Evolutionary conservation across 1,140 invertebrate species (phyloP), one percentile per base, ranked within the genome.

Genomic region (Wasmannia auropunctata): DNA sequence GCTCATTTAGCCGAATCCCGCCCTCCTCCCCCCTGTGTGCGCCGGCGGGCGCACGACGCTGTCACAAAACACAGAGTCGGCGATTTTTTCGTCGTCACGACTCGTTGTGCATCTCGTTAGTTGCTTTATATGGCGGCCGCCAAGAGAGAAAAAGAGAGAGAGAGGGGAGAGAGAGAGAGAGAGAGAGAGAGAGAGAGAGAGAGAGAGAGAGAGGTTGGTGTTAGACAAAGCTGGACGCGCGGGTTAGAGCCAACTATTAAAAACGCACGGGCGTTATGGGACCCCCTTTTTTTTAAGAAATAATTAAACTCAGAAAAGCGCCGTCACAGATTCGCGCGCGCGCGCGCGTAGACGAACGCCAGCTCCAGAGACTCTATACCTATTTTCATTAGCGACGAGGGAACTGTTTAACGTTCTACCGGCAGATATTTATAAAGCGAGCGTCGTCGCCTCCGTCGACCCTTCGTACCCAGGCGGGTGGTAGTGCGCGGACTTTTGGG

Each of bases 351-450:
- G 62, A 43, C 54, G 76, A 60, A 56, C 46, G 37, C 58, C 74
- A 70, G 74, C 86, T 81, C 75, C 80, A 81, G 72, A 81, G 72
- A 58, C 70, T 86, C 74, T 70, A 72, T 85, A 88, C 63, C 81
- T 91, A 90, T 90, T 93, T 92, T 92, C 88, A 91, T 92, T 92
- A 91, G 86, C 65, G 87, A 86, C 70, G 81, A 88, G 86, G 83
- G 87, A 89, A 92, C 91, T 93, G 92, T 93, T 93, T 91, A 93
- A 93, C 91, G 92, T 93, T 91, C 87, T 89, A 87, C n/a, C 88
- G 88, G 86, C 81, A 91, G 93, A 93, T 93, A 93, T 93, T 93
- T 93, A 92, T 93, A 93, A 92, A 93, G 90, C 77, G 90, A 62
- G 69, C 90, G 87, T 87, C 86, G 88, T 87, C 88, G 79, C 88